phyloP scores from a whole-genome alignment of 2,888 invertebrate genomes.

The Galerucella pusilla region DNA sequence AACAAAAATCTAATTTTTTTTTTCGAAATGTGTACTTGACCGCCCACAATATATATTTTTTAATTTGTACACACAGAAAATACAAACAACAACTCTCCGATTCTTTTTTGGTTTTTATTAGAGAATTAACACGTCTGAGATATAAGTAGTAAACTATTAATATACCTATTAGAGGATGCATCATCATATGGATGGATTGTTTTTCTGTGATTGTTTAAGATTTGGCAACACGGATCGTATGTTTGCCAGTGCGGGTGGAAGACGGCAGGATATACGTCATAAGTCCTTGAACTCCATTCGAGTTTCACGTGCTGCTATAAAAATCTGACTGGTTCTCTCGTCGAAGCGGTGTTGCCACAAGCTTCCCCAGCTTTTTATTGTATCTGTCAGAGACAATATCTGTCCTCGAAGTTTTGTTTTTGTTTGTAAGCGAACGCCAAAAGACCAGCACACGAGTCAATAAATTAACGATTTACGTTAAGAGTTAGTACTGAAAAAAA shows the following conservation, averaged over 20 bases:
- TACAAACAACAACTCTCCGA: no score
- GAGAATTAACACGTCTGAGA: no score
- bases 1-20: no score
- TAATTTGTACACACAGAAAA: no score
- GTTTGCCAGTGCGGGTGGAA: constrained; percentile 48
- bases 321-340: constrained; percentile 41
- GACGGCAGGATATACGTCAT: constrained; percentile 56
- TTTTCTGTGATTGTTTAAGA: neutral
- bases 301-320: constrained; percentile 43
- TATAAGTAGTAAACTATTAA: no score
- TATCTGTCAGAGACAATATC: neutral
- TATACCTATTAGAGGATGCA: neutral
- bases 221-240: constrained; percentile 15
- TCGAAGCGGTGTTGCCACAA: constrained; percentile 9
- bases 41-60: no score
- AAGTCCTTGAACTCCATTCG: constrained; percentile 61
- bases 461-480: neutral
- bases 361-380: neutral
- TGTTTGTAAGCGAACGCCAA: neutral
- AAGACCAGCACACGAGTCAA: neutral
- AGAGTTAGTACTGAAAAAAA: neutral
- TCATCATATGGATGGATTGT: neutral
- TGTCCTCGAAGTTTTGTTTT: neutral
- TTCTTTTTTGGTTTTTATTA: no score
- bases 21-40: no score